Conservation (phyloP, 1,140 invertebrate species). For the Drosophila bocqueti region DNA sequence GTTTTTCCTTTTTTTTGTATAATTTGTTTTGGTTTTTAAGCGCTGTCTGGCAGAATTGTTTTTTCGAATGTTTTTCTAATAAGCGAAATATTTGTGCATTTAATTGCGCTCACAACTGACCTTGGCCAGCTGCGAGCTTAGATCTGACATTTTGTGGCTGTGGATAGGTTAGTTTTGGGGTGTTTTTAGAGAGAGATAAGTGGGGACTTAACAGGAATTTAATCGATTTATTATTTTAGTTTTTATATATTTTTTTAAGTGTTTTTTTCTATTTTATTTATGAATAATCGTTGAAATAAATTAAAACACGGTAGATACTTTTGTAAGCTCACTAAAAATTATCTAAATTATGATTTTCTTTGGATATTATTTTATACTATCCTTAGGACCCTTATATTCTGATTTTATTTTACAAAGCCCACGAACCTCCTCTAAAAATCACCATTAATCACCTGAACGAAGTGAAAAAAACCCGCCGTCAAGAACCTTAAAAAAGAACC, state of each 20-base stretch:
- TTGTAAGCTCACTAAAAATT: neutral
- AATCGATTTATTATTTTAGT: neutral
- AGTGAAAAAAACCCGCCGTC: neutral
- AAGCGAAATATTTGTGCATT: slow-evolving; percentile 76
- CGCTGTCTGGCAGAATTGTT: slow-evolving; percentile 38
- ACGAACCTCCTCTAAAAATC: neutral
- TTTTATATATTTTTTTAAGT: neutral
- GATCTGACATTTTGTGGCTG: slow-evolving; percentile 50
- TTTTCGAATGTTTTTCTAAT: slow-evolving; percentile 77
- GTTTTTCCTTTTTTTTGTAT: slow-evolving; percentile 6
- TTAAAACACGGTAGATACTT: neutral
- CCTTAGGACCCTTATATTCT: too few species aligned
- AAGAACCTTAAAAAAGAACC: slow-evolving; percentile 9
- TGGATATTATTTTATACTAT: neutral
- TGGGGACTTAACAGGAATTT: neutral
- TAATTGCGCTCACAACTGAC: slow-evolving; percentile 70
- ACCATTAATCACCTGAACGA: slow-evolving; percentile 10
- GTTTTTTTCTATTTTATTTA: neutral
- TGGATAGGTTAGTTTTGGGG: slow-evolving; percentile 17
- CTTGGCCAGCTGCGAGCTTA: slow-evolving; percentile 40
- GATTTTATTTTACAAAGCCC: too few species aligned
- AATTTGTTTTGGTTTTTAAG: slow-evolving; percentile 39
- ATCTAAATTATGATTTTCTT: too few species aligned
- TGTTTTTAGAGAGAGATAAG: neutral
- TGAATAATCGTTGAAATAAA: neutral